Conservation (phyloP, 2,888 invertebrate genomes). For the Cordylochernes scorpioides region DNA sequence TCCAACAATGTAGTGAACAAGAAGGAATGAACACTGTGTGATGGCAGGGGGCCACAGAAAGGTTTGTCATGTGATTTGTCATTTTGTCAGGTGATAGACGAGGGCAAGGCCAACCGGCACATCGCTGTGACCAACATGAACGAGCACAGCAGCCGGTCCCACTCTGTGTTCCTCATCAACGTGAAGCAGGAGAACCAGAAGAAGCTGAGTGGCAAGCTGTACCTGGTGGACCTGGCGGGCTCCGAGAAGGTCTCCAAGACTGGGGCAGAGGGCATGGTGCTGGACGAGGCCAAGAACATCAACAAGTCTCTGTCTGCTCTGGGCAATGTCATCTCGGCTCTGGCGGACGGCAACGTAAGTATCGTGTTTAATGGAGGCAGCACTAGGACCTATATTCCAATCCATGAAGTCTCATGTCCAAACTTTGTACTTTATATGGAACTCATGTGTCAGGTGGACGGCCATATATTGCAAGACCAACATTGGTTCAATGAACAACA, state of each 20-base stretch:
- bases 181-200: conserved; percentile 99
- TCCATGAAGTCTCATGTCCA: no score
- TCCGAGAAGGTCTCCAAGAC: conserved; percentile 99
- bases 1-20: no score
- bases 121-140: conserved; percentile 99
- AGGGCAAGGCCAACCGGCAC: conserved; percentile 96
- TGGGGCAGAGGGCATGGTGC: conserved; percentile 91
- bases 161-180: conserved; percentile 97
- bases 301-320: conserved; percentile 96
- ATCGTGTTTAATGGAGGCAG: no score
- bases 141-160: conserved; percentile 96
- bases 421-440: no score
- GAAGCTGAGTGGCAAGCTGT: conserved; percentile 90
- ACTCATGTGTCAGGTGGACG: no score
- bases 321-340: conserved; percentile 94
- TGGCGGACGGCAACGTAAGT: conserved; percentile 77
- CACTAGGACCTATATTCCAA: no score
- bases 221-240: conserved; percentile 97
- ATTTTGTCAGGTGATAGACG: conserved; percentile 96
- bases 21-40: no score
- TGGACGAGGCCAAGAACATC: conserved; percentile 99
- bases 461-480: no score
- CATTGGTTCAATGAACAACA: no score
- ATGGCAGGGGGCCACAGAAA: conserved; percentile 61
- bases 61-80: conserved; percentile 98